Percentiles rank a stretch among this genome's conserved stretches.
These are phyloP conservation scores for Phytoseiulus persimilis DNA, from an alignment of 2,888 invertebrate genomes.

Conservation along the genomic window DNA sequence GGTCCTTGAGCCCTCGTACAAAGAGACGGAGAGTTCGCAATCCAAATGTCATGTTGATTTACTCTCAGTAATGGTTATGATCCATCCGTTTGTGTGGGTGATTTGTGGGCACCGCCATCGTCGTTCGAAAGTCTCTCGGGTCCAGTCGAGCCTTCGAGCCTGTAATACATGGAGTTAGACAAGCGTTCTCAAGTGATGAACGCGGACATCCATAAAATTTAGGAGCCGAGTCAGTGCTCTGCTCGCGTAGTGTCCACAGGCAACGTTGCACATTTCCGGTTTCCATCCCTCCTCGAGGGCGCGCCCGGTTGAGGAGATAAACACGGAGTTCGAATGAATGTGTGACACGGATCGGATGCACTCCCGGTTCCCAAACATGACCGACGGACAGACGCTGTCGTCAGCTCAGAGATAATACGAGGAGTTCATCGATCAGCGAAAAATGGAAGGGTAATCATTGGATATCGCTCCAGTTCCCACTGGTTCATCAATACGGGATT, in stretches of 20 bases:
- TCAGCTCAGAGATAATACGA: no score
- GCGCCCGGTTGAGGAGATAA: no score
- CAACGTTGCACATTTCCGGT: no score
- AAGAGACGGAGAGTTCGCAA: neutral
- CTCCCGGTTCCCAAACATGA: no score
- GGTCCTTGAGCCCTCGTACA: neutral
- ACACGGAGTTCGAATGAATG: no score
- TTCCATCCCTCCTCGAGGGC: no score
- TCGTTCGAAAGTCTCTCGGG: neutral
- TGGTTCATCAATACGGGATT: no score
- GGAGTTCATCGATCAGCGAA: no score
- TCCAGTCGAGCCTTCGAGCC: neutral
- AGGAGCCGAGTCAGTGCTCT: neutral
- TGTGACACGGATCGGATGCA: no score
- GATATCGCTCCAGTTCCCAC: no score
- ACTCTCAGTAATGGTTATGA: neutral
- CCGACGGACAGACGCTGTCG: no score
- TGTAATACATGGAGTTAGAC: neutral
- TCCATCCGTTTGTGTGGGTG: neutral
- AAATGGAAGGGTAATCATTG: no score
- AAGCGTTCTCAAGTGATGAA: neutral
- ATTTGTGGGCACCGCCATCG: neutral
- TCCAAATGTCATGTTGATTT: neutral
- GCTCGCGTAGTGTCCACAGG: neutral
- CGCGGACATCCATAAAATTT: neutral